Conservation (phyloP, 2,888 invertebrate species). For the Pandemis corylana region DNA sequence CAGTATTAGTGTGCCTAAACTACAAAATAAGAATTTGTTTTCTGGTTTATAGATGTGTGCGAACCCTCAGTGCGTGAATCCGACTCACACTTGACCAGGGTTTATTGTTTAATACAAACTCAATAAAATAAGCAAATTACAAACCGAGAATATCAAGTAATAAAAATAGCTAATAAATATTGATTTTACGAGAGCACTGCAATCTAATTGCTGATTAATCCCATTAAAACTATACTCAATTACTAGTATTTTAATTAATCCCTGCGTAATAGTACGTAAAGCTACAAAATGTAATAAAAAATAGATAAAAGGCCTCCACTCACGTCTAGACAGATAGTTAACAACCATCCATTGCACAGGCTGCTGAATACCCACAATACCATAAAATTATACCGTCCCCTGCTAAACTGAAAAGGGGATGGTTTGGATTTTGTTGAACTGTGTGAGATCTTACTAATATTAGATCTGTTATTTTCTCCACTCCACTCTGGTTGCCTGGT, state of each 20-base stretch:
- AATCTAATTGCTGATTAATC: background rate
- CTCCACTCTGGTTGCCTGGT: too few relatives aligned
- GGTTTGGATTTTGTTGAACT: background rate
- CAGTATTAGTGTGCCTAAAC: too few relatives aligned
- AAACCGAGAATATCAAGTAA: too few relatives aligned
- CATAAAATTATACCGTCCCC: conserved; percentile 3
- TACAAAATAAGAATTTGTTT: too few relatives aligned
- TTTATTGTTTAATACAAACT: too few relatives aligned
- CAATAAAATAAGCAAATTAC: too few relatives aligned
- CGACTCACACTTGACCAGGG: too few relatives aligned
- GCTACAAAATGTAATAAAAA: background rate
- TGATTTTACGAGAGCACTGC: background rate
- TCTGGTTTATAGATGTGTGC: too few relatives aligned
- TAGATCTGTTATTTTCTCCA: too few relatives aligned
- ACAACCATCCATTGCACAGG: background rate
- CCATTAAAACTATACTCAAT: background rate
- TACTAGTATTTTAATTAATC: conserved; percentile 1
- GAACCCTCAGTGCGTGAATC: too few relatives aligned
- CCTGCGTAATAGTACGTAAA: background rate
- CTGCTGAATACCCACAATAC: background rate
- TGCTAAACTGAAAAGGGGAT: background rate
- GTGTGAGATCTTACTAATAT: too few relatives aligned
- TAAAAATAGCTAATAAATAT: background rate
- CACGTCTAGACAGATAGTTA: conserved; percentile 2
- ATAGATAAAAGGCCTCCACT: background rate